Conservation (phyloP, 2,113 vertebrate genomes). For the Chaenogobius annularis region DNA sequence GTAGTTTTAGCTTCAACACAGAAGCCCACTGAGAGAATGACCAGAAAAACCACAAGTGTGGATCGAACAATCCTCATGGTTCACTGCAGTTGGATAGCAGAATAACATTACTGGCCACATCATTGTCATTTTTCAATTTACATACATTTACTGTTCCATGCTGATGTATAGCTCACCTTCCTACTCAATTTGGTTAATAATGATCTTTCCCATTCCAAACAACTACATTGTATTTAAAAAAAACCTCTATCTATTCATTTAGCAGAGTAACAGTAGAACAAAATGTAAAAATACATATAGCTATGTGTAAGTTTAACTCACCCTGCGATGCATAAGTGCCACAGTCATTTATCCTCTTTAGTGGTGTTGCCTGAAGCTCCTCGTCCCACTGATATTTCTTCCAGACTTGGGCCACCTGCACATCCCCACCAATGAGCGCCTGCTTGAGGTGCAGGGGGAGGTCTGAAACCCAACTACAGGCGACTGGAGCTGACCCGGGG, state of each 20-base stretch:
- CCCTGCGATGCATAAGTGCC: slow-evolving; percentile 75
- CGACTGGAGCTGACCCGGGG: slow-evolving; percentile 61
- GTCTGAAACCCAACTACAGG: slow-evolving; percentile 77
- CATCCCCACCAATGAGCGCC: slow-evolving; percentile 79
- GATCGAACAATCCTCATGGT: slow-evolving; percentile 77
- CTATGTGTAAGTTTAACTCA: slow-evolving; percentile 68
- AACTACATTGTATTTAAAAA: background rate
- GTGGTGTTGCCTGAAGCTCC: slow-evolving; percentile 59
- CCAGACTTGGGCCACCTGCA: slow-evolving; percentile 53
- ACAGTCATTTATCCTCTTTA: slow-evolving; percentile 67
- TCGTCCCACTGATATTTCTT: slow-evolving; percentile 68
- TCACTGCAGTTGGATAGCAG: slow-evolving; percentile 70
- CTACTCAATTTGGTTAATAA: background rate
- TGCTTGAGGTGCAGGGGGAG: slow-evolving; percentile 51
- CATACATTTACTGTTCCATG: background rate
- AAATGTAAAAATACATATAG: background rate
- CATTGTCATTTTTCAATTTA: background rate
- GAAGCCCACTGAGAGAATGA: slow-evolving; percentile 40
- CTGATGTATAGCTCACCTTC: background rate
- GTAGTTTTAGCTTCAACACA: slow-evolving; percentile 79
- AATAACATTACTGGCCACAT: slow-evolving; percentile 12
- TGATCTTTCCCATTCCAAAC: background rate
- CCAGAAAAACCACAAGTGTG: slow-evolving; percentile 51
- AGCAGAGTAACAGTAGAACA: background rate
- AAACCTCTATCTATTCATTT: background rate